Evolutionary conservation across 2,113 vertebrate species (phyloP).

Genomic region (Alces alces): DNA sequence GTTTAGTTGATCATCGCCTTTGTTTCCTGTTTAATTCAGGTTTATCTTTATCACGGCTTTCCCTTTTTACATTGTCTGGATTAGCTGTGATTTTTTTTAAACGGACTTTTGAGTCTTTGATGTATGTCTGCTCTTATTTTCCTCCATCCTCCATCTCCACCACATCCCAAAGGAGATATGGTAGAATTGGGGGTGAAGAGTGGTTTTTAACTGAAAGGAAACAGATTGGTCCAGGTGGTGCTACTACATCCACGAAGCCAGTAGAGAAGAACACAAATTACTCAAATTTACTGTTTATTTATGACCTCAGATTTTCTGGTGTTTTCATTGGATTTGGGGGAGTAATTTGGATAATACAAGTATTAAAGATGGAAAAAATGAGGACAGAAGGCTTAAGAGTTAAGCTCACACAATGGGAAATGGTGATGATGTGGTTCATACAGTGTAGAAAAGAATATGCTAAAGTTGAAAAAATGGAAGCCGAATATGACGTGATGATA

Average conservation of each 20-base stretch:
- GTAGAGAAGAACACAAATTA: not conserved
- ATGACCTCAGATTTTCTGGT: not conserved
- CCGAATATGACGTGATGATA: not conserved
- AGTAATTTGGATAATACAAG: not conserved
- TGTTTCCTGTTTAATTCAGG: not conserved
- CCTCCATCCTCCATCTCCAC: accelerated
- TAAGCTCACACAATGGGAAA: not conserved
- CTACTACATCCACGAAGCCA: not conserved
- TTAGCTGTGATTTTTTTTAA: not conserved
- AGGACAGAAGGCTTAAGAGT: not conserved
- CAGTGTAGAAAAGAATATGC: not conserved
- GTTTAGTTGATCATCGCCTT: not conserved
- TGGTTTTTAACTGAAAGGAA: not conserved
- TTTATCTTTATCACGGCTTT: not conserved
- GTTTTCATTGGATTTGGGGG: not conserved
- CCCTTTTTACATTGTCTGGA: not conserved
- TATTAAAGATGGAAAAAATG: not conserved
- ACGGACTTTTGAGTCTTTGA: not conserved
- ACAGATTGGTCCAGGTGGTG: not conserved
- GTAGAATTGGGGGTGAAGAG: not conserved
- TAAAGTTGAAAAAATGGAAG: not conserved
- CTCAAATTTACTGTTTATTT: not conserved
- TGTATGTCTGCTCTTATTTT: not conserved
- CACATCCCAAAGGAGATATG: not conserved
- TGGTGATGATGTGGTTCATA: not conserved